Evolutionary conservation across 2,113 vertebrate species (phyloP).

Genomic region (Limanda limanda): DNA sequence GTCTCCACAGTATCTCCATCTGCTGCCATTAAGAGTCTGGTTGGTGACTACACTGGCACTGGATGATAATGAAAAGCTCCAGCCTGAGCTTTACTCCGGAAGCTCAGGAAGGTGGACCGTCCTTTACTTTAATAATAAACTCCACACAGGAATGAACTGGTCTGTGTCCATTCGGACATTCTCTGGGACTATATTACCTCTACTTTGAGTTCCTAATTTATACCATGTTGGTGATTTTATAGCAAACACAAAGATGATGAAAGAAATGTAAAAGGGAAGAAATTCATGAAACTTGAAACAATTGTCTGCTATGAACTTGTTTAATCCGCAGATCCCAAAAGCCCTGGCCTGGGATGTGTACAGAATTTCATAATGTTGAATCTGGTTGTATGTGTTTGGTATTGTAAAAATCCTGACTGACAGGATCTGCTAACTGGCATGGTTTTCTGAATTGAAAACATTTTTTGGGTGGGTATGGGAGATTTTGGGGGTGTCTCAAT

Average conservation of each 20-base stretch:
- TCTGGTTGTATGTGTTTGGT: constrained; percentile 78
- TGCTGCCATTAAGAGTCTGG: no score
- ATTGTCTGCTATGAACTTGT: constrained; percentile 86
- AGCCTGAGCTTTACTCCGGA: constrained; percentile 32
- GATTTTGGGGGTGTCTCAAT: background rate
- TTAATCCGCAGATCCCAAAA: constrained; percentile 90
- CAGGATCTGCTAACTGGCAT: constrained; percentile 85
- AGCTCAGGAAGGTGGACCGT: constrained; percentile 27
- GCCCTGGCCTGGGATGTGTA: constrained; percentile 86
- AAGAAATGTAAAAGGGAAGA: constrained; percentile 42
- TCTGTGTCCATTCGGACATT: constrained; percentile 18
- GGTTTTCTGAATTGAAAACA: constrained; percentile 67
- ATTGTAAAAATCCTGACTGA: constrained; percentile 49
- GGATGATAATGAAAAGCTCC: constrained; percentile 10
- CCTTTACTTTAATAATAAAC: constrained; percentile 2
- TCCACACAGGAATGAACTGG: constrained; percentile 30
- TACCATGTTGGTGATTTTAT: constrained; percentile 50
- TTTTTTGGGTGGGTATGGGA: background rate
- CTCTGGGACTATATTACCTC: constrained; percentile 41
- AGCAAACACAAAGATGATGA: constrained; percentile 33
- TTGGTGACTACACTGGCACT: background rate
- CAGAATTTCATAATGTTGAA: constrained; percentile 89
- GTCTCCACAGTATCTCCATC: background rate
- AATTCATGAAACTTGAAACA: constrained; percentile 74
- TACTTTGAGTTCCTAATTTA: constrained; percentile 45